Evolutionary conservation across 2,888 invertebrate species (phyloP), one percentile per base, ranked within the genome.

Genomic region (Aporophyla nigra): DNA sequence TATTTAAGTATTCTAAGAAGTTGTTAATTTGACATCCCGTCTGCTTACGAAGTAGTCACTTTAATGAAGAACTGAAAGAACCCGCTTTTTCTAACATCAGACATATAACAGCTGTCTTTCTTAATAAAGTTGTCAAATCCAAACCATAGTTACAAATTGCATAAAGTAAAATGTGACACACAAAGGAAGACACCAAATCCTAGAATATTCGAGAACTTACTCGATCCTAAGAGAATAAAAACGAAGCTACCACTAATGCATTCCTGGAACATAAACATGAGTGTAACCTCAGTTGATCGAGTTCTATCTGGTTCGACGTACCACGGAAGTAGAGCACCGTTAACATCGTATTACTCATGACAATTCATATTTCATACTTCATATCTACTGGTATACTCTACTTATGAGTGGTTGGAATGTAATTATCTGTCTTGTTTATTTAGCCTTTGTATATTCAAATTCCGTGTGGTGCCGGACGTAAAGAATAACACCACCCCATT

Each of bases 231-330:
- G 19, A 53, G 27, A 51, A 46, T 49, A 10, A 21, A 43, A 67
- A 43, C 40, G 33, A 33, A 24, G 43, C 54, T n/a, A 27, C 66
- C 33, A 49, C 24, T 74, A 43, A 7, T 14, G 24, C 43, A 74
- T 68, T 80, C 63, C 27, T 69, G 61, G 5, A 71, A 65, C 24
- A 71, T 63, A 71, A 53, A 54, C 33, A 54, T 40, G 56, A 69
- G 43, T 53, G 59, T 79, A 49, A 66, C 62, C 9, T 73, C 68
- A 21, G 61, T 65, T 54, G 54, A 74, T 82, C 79, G 70, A 76
- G 81, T 63, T 76, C 14, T 63, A 76, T 76, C 76, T 73, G 58
- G 69, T 27, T 76, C 19, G 70, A 53, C 40, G n/a, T 62, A 58
- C 16, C 67, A 14, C 65, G 79, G 70, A 82, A 78, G 58, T 67